Evolutionary conservation across 2,113 vertebrate species (phyloP).

Genomic region (Thoracochromis brauschi): DNA sequence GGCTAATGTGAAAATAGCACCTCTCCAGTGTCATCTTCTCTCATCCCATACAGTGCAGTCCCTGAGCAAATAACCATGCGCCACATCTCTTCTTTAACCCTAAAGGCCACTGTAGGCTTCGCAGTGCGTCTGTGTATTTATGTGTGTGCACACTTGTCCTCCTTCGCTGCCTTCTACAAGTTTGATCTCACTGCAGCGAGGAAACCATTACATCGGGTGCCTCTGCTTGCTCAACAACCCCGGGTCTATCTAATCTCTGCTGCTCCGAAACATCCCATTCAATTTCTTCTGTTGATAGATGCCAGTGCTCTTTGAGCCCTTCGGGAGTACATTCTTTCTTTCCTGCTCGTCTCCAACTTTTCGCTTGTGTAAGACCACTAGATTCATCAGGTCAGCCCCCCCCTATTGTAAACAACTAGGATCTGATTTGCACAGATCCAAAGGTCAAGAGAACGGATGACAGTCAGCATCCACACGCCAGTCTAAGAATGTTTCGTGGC

Average conservation of each 20-base stretch:
- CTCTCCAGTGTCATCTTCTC: background rate
- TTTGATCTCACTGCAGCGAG: constrained; percentile 20
- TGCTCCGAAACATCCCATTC: constrained; percentile 54
- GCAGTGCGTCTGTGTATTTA: background rate
- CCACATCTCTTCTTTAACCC: background rate
- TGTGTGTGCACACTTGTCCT: background rate
- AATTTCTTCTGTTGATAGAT: constrained; percentile 59
- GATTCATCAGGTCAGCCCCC: constrained; percentile 36
- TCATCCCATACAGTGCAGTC: constrained; percentile 6
- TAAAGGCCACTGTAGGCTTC: background rate
- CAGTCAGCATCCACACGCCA: constrained; percentile 17
- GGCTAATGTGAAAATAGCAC: constrained; percentile 1
- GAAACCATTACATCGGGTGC: constrained; percentile 6
- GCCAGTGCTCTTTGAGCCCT: constrained; percentile 49
- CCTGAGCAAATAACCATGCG: constrained; percentile 38
- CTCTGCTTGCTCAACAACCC: constrained; percentile 34
- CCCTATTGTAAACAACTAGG: constrained; percentile 33
- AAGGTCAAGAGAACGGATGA: constrained; percentile 42
- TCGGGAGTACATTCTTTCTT: constrained; percentile 25
- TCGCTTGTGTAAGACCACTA: constrained; percentile 23
- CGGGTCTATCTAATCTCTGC: constrained; percentile 48
- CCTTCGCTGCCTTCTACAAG: background rate
- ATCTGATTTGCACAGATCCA: constrained; percentile 31
- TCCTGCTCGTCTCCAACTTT: background rate
- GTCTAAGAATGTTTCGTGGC: background rate